phyloP scores from a whole-genome alignment of 2,888 invertebrate species.

The Thecocarcelia acutangulata region DNA sequence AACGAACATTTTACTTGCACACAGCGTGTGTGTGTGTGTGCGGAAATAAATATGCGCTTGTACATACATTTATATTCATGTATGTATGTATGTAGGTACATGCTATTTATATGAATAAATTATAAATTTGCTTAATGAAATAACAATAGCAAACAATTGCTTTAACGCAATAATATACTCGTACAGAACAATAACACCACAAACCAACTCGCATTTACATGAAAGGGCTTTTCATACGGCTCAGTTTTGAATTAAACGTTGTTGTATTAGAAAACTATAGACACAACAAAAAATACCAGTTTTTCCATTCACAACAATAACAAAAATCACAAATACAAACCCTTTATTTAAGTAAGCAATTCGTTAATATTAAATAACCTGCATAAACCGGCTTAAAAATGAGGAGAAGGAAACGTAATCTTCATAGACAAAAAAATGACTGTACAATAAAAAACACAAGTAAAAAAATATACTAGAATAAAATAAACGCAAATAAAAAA shows the following conservation, averaged over 20 bases:
- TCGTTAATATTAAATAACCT: constrained; percentile 59
- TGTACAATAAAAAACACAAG: constrained; percentile 59
- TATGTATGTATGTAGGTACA: neutral
- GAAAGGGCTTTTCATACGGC: neutral
- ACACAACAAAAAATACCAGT: constrained; percentile 26
- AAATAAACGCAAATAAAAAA: constrained; percentile 35
- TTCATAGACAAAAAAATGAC: constrained; percentile 55
- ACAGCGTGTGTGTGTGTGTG: neutral
- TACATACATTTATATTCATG: neutral
- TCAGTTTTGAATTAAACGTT: too few species aligned
- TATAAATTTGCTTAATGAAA: constrained; percentile 59
- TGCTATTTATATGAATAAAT: constrained; percentile 36
- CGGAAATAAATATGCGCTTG: neutral
- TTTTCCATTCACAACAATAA: constrained; percentile 34
- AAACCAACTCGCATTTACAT: too few species aligned
- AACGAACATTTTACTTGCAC: neutral
- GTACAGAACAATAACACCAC: neutral
- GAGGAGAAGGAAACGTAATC: constrained; percentile 33
- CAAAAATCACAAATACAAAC: constrained; percentile 57
- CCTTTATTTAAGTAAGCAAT: constrained; percentile 36
- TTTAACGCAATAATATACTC: constrained; percentile 36
- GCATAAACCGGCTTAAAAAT: constrained; percentile 60
- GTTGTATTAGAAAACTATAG: neutral
- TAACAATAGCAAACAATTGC: constrained; percentile 59
- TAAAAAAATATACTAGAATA: constrained; percentile 14